These are phyloP conservation scores for Plumapathes pennacea DNA, from an alignment of 92 coral and sea anemone genomes.

Conservation along the genomic window DNA sequence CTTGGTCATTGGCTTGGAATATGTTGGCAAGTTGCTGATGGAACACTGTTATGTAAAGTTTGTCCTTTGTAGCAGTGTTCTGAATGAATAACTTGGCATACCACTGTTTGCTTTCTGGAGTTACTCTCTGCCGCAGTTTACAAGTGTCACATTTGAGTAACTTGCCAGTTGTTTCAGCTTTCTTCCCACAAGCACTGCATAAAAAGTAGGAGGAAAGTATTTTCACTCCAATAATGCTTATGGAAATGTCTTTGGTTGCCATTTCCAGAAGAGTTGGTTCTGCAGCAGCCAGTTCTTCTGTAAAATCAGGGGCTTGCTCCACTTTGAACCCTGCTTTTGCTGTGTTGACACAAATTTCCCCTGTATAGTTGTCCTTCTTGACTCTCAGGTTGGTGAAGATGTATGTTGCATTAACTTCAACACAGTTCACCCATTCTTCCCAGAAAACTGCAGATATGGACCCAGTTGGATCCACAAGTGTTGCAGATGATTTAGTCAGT, in stretches of 20 bases:
- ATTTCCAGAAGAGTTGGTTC: constrained; percentile 16
- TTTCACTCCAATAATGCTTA: constrained; percentile 44
- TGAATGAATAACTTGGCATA: constrained; percentile 41
- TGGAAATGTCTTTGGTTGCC: constrained; percentile 25
- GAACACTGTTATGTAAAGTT: constrained; percentile 21
- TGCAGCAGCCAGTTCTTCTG: constrained; percentile 15
- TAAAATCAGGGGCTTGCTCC: constrained; percentile 21
- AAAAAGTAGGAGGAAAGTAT: constrained; percentile 15
- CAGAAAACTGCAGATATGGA: constrained; percentile 45
- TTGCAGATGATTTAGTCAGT: constrained; percentile 35
- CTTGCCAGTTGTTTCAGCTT: constrained; percentile 31
- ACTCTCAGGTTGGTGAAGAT: constrained; percentile 38
- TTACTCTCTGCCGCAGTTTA: constrained; percentile 17
- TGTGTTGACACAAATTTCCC: constrained; percentile 33
- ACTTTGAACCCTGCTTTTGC: constrained; percentile 41
- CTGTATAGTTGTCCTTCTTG: constrained; percentile 31
- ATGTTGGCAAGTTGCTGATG: constrained; percentile 33
- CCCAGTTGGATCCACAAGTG: constrained; percentile 49
- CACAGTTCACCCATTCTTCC: constrained; percentile 48
- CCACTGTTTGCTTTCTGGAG: constrained; percentile 46
- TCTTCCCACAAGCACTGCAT: constrained; percentile 48
- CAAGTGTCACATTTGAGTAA: constrained; percentile 35
- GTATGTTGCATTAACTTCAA: constrained; percentile 25
- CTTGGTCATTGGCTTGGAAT: not conserved
- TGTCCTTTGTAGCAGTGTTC: constrained; percentile 23